Base-by-base conservation (phyloP, 2,113 vertebrate species). In the Vidua chalybeata region DNA sequence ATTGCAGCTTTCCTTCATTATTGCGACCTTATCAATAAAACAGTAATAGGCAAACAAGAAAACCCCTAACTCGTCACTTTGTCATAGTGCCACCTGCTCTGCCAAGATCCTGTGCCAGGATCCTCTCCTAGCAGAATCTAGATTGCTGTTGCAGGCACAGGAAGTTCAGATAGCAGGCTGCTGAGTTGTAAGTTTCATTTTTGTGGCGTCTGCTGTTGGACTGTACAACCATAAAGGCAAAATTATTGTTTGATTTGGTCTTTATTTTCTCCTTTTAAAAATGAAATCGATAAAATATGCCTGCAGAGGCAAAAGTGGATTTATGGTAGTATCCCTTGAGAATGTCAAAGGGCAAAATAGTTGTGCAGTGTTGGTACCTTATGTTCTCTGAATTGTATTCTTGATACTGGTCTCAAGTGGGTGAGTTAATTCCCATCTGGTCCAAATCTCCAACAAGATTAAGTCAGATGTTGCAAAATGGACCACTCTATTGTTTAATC, bases 311-410 rank as follows among this genome's bases (percentile, higher is more conserved):
- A 63, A 27, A 37, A 83, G 48, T 55, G 37, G 62, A 14, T 21
- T 83, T 15, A 4, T 26, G 10, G n/a, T 49, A 23, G 6, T 81
- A 30, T 67, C 11, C 6, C 4, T 6, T 58, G 31, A 37, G 22
- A 55, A 59, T 8, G 17, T 72, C 8, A 48, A 63, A 74, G 19
- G 58, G 20, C 35, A 64, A 16, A 81, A 23, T 45, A 59, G 33
- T 63, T 55, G 8, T 1, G 6, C 19, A 45, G 28, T 1, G 0
- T 52, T 68, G 31, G 37, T 21, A 10, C 5, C 3, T 58, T 26
- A 4, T 19, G 6, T 67, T 82, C 22, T 72, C 62, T 61, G 30
- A 45, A 31, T 52, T 84, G 27, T 7, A 0, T 67, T 59, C 22
- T 37, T 22, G 52, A 16, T 6, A 2, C 8, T 58, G 33, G 15